Evolutionary conservation across 2,888 invertebrate genomes (phyloP).

Genomic region (Esperia sulphurella): DNA sequence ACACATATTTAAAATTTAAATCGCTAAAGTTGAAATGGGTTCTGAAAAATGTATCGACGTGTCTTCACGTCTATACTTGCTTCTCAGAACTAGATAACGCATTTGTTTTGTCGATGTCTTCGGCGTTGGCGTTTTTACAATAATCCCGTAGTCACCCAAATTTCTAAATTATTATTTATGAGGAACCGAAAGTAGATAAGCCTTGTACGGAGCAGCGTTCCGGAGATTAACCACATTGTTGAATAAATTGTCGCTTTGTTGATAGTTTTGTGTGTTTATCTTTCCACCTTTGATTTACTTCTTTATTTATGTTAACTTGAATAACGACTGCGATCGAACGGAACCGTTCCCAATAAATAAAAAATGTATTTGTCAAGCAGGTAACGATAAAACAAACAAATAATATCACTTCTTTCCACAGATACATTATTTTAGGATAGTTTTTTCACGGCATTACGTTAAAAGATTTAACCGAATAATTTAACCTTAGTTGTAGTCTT

Average conservation of each 20-base stretch:
- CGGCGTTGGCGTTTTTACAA: slow-evolving; percentile 41
- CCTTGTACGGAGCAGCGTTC: slow-evolving; percentile 29
- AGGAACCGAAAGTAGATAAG: slow-evolving; percentile 35
- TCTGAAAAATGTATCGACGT: slow-evolving; percentile 13
- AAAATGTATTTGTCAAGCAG: no score
- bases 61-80: slow-evolving; percentile 25
- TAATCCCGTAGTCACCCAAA: slow-evolving; percentile 38
- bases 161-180: slow-evolving; percentile 37
- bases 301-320: slow-evolving; percentile 8
- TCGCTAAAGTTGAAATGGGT: neutral
- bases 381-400: no score
- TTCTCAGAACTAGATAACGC: slow-evolving; percentile 53
- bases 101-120: slow-evolving; percentile 15
- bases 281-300: slow-evolving; percentile 6
- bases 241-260: slow-evolving; percentile 24
- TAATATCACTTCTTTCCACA: no score
- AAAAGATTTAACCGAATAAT: no score
- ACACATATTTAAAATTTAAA: neutral
- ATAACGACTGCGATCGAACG: no score
- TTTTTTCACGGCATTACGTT: no score
- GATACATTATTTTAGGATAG: no score
- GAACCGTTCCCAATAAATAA: no score
- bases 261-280: slow-evolving; percentile 12
- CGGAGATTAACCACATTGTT: slow-evolving; percentile 22
- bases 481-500: no score